Base-by-base conservation (phyloP, 2,113 vertebrate species). In the Arenaria interpres region DNA sequence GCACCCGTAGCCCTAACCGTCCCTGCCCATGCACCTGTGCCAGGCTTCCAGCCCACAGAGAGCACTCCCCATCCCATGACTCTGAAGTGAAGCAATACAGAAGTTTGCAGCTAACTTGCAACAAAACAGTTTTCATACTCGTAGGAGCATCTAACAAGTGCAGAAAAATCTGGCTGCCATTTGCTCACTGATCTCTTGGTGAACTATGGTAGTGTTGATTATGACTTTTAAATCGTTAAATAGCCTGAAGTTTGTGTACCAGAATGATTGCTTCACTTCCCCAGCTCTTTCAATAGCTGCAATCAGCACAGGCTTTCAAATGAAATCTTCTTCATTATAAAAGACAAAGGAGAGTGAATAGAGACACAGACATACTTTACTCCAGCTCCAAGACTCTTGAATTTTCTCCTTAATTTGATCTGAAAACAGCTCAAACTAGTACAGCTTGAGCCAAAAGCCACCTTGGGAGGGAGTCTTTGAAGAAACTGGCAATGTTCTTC, bases 241-340 rank as follows among this genome's bases (percentile, higher is more conserved):
- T 67, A 67, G n/a, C 16, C 25, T 72, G 66, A 90, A 91, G 79
- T 53, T 89, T 74, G 14, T 46, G 39, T 63, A 93, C 89, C 37
- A 43, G 69, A 89, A 82, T 82, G 87, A 95, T 46, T 91, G 60
- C 68, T 91, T 85, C 76, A 35, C 15, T 82, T 85, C 72, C 46
- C 63, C 46, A 27, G 37, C 37, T 51, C 60, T 41, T 94, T 97
- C 73, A 94, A 96, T 67, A 91, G 88, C 51, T 93, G 81, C 85
- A 91, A 93, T 93, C 90, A 96, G 80, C 51, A 71, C 30, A 91
- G 81, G 51, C 74, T 82, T 91, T 67, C 32, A 91, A 87, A 85
- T 32, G 28, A 91, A 89, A 94, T 83, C 28, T 83, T 85, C 51
- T 85, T 96, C 81, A 82, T 95, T 94, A 91, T 43, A 94, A 63